These are phyloP conservation scores for Chydorus sphaericus DNA, from an alignment of 2,888 invertebrate genomes.

Conservation along the genomic window DNA sequence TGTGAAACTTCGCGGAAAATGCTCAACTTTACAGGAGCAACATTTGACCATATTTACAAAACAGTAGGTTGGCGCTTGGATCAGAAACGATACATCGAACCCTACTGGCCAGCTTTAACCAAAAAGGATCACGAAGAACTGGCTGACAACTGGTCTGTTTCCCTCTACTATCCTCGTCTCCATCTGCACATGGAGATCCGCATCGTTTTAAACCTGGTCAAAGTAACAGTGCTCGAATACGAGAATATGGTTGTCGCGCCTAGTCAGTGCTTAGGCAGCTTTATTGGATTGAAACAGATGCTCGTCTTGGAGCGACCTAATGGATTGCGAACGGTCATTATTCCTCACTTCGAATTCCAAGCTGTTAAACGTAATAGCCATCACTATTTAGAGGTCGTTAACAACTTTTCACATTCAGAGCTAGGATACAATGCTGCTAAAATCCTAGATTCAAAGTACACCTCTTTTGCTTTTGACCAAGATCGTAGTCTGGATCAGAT, in stretches of 20 bases:
- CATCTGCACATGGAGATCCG: background rate
- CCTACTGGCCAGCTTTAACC: background rate
- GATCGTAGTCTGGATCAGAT: background rate
- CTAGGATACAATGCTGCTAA: background rate
- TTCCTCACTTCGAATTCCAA: background rate
- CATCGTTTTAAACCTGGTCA: too few relatives aligned
- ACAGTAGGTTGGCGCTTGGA: background rate
- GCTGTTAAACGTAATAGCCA: background rate
- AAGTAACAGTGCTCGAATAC: too few relatives aligned
- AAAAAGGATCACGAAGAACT: background rate
- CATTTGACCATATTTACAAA: background rate
- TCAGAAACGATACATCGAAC: background rate
- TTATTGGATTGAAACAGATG: slow-evolving; percentile 6
- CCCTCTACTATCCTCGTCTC: background rate
- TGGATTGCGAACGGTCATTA: background rate
- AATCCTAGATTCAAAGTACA: too few relatives aligned
- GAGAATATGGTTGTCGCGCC: background rate
- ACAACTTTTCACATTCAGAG: background rate
- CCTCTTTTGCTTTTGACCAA: background rate
- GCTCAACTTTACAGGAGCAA: background rate
- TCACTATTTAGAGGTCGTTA: background rate
- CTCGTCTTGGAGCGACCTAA: background rate
- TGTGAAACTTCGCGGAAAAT: background rate
- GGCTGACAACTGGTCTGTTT: background rate
- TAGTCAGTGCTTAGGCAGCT: slow-evolving; percentile 17